Percentiles rank a stretch among this genome's conserved stretches.
Conservation (phyloP, 2,113 vertebrate genomes). For the Tachysurus fulvidraco region DNA sequence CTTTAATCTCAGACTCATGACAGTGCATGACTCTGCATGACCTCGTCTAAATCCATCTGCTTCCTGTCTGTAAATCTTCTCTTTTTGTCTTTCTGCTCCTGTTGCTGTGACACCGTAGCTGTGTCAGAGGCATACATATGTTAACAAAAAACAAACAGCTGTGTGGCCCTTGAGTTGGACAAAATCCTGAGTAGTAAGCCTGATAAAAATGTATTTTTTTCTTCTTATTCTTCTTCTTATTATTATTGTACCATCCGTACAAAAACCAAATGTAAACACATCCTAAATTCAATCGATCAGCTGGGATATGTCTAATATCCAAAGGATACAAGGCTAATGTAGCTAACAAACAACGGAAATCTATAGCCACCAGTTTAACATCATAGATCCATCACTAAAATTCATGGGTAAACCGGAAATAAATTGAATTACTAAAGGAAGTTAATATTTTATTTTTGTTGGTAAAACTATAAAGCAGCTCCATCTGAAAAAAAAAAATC, state of each 20-base stretch:
- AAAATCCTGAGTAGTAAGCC: not conserved
- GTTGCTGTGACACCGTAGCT: not conserved
- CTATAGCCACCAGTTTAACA: not conserved
- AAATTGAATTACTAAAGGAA: not conserved
- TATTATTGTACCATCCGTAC: not conserved
- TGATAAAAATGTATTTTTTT: not conserved
- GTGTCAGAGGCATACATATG: slow-evolving; percentile 1
- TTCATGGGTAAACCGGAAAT: not conserved
- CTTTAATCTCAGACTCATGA: slow-evolving; percentile 8
- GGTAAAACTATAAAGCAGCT: not conserved
- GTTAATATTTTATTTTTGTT: not conserved
- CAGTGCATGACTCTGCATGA: slow-evolving; percentile 7
- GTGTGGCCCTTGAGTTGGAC: not conserved
- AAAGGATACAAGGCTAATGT: not conserved
- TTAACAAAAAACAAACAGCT: not conserved
- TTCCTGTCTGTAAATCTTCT: slow-evolving; percentile 32
- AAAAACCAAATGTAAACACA: not conserved
- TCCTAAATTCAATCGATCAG: not conserved
- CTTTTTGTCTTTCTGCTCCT: slow-evolving; percentile 1
- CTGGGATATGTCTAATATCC: not conserved
- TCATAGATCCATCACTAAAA: not conserved
- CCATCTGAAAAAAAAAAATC: not conserved
- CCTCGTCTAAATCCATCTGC: slow-evolving; percentile 23
- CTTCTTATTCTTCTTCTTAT: not conserved
- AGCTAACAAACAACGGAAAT: not conserved